Percentiles rank a stretch among this genome's conserved stretches.
Conservation (phyloP, 2,113 vertebrate species). For the Platycercus adscitus region DNA sequence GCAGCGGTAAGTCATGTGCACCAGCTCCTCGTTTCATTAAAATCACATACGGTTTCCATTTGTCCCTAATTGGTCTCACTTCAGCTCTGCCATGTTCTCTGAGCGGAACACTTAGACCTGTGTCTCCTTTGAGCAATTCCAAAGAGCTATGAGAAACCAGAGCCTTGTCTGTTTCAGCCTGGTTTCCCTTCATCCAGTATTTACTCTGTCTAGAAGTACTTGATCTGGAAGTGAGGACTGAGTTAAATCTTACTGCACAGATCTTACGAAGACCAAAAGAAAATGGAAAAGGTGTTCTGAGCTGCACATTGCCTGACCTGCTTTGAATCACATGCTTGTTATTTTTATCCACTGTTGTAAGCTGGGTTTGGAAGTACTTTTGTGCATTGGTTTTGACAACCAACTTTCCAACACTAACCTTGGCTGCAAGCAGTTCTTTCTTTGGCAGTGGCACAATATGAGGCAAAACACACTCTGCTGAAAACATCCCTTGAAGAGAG, state of each 20-base stretch:
- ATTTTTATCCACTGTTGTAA: constrained; percentile 38
- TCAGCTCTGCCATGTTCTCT: constrained; percentile 33
- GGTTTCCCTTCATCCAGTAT: neutral
- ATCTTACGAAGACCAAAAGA: neutral
- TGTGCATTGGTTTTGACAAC: constrained; percentile 41
- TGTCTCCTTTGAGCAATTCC: constrained; percentile 25
- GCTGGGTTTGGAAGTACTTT: constrained; percentile 25
- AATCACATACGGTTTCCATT: constrained; percentile 63
- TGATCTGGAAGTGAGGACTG: neutral
- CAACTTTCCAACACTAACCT: constrained; percentile 2
- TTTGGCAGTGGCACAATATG: neutral
- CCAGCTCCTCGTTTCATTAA: constrained; percentile 55
- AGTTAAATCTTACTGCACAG: neutral
- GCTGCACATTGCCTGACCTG: neutral
- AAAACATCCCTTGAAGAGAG: neutral
- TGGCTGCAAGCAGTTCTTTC: constrained; percentile 2
- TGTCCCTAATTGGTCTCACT: constrained; percentile 59
- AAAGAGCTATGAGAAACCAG: constrained; percentile 18
- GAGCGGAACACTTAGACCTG: constrained; percentile 19
- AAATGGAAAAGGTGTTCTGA: neutral
- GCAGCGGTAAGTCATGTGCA: constrained; percentile 26
- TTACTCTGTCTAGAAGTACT: neutral
- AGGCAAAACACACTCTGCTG: neutral
- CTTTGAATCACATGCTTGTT: constrained; percentile 21
- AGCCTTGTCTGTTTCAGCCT: neutral